These are phyloP conservation scores for Drosophila mimetica DNA, from an alignment of 2,888 invertebrate species.

Conservation along the genomic window DNA sequence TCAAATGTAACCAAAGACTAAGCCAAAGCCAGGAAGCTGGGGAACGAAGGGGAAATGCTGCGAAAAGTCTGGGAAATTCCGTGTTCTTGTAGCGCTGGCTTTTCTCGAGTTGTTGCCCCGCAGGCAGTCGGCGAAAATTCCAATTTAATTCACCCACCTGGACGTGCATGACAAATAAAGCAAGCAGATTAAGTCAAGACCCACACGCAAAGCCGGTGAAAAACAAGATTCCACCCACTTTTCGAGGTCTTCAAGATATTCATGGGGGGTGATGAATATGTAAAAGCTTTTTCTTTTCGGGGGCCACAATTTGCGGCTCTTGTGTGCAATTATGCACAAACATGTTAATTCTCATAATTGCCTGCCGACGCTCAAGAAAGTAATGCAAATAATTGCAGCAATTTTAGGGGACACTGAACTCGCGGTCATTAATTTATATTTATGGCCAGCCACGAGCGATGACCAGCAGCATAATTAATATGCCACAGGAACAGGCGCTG, in stretches of 20 bases:
- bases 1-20: slow-evolving; percentile 45
- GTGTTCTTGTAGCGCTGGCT: slow-evolving; percentile 2
- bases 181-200: slow-evolving; percentile 30
- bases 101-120: slow-evolving; percentile 31
- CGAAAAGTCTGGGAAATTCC: slow-evolving; percentile 15
- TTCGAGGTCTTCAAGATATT: slow-evolving; percentile 7
- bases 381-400: slow-evolving; percentile 58
- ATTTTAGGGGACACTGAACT: slow-evolving; percentile 60
- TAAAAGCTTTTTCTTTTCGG: slow-evolving; percentile 20
- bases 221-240: slow-evolving; percentile 18
- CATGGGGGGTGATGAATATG: slow-evolving; percentile 39
- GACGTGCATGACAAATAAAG: slow-evolving; percentile 59
- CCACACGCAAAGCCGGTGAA: background rate
- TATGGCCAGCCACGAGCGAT: slow-evolving; percentile 62
- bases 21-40: slow-evolving; percentile 2
- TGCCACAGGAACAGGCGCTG: slow-evolving; percentile 22
- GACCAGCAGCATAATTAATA: slow-evolving; percentile 63
- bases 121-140: slow-evolving; percentile 64
- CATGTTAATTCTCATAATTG: slow-evolving; percentile 46
- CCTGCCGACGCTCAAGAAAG: slow-evolving; percentile 28
- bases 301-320: slow-evolving; percentile 11
- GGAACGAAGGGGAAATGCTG: slow-evolving; percentile 21
- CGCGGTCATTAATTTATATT: slow-evolving; percentile 70
- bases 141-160: slow-evolving; percentile 60
- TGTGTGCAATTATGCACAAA: slow-evolving; percentile 29